These are phyloP conservation scores for Phrynocephalus vlangalii DNA, from an alignment of 2,797 vertebrate species.

Conservation along the genomic window DNA sequence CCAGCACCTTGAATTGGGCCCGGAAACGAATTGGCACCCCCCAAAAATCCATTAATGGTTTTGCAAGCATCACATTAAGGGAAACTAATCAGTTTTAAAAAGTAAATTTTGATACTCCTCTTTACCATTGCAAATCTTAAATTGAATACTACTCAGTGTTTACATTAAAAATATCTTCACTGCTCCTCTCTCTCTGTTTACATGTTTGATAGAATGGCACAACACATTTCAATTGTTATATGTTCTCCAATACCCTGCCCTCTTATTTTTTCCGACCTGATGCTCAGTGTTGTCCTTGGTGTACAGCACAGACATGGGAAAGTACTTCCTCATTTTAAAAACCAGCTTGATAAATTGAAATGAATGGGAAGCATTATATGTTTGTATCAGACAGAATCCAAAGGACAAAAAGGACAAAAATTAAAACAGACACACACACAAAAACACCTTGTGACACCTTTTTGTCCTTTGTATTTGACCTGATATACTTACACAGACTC, in stretches of 20 bases:
- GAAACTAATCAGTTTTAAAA: not conserved
- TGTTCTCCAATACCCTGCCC: not conserved
- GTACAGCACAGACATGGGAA: not conserved
- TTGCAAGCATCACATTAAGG: not conserved
- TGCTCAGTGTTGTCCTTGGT: not conserved
- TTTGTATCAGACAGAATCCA: not conserved
- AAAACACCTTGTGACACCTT: too few species aligned
- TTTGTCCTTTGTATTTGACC: too few species aligned
- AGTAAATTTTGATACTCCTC: not conserved
- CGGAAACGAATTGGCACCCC: too few species aligned
- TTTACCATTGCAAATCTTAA: constrained; percentile 32
- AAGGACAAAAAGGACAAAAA: too few species aligned
- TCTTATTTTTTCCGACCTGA: too few species aligned
- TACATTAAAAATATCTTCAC: constrained; percentile 18
- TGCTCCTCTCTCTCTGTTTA: constrained; percentile 47
- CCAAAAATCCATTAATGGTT: not conserved
- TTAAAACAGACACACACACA: too few species aligned
- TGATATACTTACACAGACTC: too few species aligned
- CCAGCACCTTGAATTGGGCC: too few species aligned
- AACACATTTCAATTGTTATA: constrained; percentile 52
- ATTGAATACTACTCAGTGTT: constrained; percentile 13
- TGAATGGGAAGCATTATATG: not conserved
- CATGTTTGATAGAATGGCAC: constrained; percentile 28
- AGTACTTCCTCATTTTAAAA: not conserved
- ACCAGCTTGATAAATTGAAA: not conserved